Evolutionary conservation across 2,888 invertebrate species (phyloP), one percentile per base, ranked within the genome.

Genomic region (Caenorhabditis sp.): DNA sequence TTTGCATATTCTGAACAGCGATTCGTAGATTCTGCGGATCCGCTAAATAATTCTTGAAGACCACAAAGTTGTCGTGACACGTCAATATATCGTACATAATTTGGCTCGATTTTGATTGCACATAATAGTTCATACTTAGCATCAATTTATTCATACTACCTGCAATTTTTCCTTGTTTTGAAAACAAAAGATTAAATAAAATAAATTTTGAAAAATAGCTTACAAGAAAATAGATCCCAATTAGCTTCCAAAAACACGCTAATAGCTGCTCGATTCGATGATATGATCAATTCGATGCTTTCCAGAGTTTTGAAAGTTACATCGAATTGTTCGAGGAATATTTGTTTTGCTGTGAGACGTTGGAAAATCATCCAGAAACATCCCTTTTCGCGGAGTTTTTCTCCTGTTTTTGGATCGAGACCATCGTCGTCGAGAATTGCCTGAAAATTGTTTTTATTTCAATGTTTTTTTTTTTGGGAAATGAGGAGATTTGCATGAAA

Each of bases 341-440:
- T 25, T 23, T 12, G 31, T n/a, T 49, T 14, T 49, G 12, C 31
- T 14, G 27, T 21, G 14, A 72, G n/a, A 26, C 67, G n/a, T 1
- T 52, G 31, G 25, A 67, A 64, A 0, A 67, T 26, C 1, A 21
- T 26, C 67, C 71, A 72, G 1, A 67, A 27, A 26, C 63, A 63
- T 27, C 64, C 67, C 5, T 61, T 25, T 5, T n/a, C 12, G 3
- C 61, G 26, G 8, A n/a, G 4, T 17, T 25, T 26, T 5, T 20
- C 23, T 52, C 52, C 23, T 1, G 43, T 54, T 7, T 50, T 14
- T 14, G 21, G 1, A 60, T 60, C 63, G 0, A 8, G 25, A 1
- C 66, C 70, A 0, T 54, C 27, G 43, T 67, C 71, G 14, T 67
- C 59, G 3, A 71, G 52, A 36, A 71, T 21, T 17, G 43, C 1